A percentile compares a stretch with the other conserved stretches of the same genome.
phyloP scores from a whole-genome alignment of 2,888 invertebrate genomes.

The Trypoxylon attenuatum region DNA sequence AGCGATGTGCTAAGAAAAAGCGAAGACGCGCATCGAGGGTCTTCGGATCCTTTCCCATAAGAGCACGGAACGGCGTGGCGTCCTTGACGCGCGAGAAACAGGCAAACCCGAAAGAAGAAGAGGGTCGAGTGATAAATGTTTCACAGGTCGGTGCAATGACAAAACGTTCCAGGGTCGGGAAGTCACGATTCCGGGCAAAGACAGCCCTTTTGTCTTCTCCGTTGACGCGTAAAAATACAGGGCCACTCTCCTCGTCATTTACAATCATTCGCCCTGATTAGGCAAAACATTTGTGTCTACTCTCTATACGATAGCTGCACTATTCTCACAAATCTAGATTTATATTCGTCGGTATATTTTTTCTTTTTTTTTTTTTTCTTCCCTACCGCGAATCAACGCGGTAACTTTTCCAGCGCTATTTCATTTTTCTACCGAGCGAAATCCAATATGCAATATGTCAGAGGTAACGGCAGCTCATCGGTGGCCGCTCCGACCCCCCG shows the following conservation, averaged over 20 bases:
- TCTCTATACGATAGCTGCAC: background rate
- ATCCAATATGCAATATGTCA: background rate
- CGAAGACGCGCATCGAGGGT: too few species aligned
- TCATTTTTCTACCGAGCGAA: too few species aligned
- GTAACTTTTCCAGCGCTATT: background rate
- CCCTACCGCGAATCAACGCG: too few species aligned
- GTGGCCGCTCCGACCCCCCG: background rate
- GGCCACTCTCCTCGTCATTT: conserved; percentile 1
- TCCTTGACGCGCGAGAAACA: conserved; percentile 12
- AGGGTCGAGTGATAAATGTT: conserved; percentile 60
- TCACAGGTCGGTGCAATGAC: conserved; percentile 54
- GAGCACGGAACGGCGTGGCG: conserved; percentile 31
- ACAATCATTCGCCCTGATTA: conserved; percentile 2
- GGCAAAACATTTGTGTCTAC: background rate
- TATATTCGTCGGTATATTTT: too few species aligned
- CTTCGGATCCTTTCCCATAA: too few species aligned
- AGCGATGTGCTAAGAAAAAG: too few species aligned
- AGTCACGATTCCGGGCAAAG: conserved; percentile 47
- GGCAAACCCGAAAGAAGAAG: conserved; percentile 8
- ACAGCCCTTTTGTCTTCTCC: conserved; percentile 16
- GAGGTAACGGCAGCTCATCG: background rate
- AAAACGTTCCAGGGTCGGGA: conserved; percentile 55
- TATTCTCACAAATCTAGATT: too few species aligned
- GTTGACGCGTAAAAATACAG: conserved; percentile 15
- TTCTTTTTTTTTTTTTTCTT: background rate